Percentiles rank a stretch among this genome's conserved stretches.
These are phyloP conservation scores for Dasyprocta punctata DNA, from an alignment of 2,113 vertebrate species.

Conservation along the genomic window DNA sequence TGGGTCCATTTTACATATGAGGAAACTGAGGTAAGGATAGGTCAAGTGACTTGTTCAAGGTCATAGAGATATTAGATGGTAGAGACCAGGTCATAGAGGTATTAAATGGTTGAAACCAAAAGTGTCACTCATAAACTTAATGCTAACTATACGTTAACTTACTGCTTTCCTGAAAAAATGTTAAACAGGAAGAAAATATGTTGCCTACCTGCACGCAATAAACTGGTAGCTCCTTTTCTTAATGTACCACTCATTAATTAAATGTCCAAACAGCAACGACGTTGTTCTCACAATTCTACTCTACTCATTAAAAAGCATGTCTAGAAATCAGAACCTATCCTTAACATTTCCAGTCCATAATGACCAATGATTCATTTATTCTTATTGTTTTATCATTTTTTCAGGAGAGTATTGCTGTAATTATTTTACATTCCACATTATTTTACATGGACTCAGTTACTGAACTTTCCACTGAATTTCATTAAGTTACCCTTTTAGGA, in stretches of 20 bases:
- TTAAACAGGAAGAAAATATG: background rate
- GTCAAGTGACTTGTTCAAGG: background rate
- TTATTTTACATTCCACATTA: conserved; percentile 35
- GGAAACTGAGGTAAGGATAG: background rate
- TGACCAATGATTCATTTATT: background rate
- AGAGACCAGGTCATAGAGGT: background rate
- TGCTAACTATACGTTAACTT: background rate
- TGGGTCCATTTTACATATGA: background rate
- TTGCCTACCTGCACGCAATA: background rate
- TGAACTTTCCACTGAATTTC: background rate
- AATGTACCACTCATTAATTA: background rate
- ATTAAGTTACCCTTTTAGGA: background rate
- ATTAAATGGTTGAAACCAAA: background rate
- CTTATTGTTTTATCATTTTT: background rate
- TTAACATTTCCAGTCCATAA: background rate
- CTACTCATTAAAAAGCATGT: background rate
- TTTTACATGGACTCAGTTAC: conserved; percentile 17
- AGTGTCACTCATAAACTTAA: background rate
- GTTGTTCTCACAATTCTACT: background rate
- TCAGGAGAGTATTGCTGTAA: background rate
- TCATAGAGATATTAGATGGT: background rate
- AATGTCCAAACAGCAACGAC: background rate
- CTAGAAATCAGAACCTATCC: background rate
- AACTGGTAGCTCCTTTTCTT: background rate
- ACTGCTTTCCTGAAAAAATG: background rate